Evolutionary conservation across 2,113 vertebrate genomes (phyloP).

Genomic region (Cervus canadensis): DNA sequence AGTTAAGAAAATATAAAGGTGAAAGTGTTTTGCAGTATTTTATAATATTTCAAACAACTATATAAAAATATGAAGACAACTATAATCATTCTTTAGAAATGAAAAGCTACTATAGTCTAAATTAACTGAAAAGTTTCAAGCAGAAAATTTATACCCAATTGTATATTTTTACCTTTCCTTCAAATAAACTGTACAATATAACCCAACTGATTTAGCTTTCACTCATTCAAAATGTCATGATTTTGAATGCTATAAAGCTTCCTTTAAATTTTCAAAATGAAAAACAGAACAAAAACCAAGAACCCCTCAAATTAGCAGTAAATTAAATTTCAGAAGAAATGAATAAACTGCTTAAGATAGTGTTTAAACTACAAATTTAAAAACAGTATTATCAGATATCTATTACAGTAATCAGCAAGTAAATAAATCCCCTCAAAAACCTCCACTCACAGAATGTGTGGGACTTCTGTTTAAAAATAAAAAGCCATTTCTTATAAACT

Average conservation of each 20-base stretch:
- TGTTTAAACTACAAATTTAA: slow-evolving; percentile 30
- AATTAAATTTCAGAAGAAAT: not conserved
- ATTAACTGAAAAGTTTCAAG: not conserved
- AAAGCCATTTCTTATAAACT: slow-evolving; percentile 7
- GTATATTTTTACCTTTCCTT: not conserved
- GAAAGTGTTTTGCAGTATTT: not conserved
- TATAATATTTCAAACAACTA: slow-evolving; percentile 24
- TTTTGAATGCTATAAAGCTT: not conserved
- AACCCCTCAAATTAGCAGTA: not conserved
- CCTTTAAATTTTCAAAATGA: not conserved
- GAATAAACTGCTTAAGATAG: not conserved
- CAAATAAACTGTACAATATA: not conserved
- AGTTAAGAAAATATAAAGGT: not conserved
- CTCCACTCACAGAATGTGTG: not conserved
- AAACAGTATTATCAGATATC: not conserved
- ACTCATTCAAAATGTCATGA: not conserved
- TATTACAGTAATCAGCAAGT: not conserved
- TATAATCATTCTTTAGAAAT: not conserved
- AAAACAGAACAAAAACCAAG: not conserved
- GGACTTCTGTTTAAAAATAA: not conserved
- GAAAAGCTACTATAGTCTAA: not conserved
- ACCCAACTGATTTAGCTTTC: not conserved
- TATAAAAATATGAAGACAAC: not conserved
- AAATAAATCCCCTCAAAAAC: not conserved
- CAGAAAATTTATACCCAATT: not conserved